phyloP scores from a whole-genome alignment of 2,113 vertebrate genomes.

The Lethenteron camtschaticum region DNA sequence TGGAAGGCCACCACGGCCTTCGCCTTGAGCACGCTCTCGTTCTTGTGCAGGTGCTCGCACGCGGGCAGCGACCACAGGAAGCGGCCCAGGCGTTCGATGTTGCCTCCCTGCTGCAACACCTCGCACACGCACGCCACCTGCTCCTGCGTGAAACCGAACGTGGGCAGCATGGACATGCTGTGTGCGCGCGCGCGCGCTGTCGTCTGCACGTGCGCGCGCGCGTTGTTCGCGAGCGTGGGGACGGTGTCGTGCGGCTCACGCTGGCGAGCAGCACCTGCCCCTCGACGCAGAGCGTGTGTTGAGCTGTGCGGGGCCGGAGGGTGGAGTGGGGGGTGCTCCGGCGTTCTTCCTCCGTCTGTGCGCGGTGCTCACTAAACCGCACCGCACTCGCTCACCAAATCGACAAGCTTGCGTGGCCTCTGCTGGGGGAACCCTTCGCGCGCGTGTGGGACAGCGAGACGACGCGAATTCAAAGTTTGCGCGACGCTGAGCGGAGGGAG shows the following conservation, averaged over 20 bases:
- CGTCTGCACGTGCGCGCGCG: neutral
- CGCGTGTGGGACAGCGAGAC: too few relatives aligned
- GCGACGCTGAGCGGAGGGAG: too few relatives aligned
- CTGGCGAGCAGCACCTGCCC: too few relatives aligned
- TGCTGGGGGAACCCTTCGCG: too few relatives aligned
- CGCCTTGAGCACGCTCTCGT: conserved; percentile 27
- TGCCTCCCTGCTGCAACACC: conserved; percentile 19
- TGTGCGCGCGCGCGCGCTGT: neutral
- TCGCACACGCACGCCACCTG: conserved; percentile 27
- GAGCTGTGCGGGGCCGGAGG: too few relatives aligned
- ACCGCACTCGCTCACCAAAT: too few relatives aligned
- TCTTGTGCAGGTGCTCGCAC: conserved; percentile 10
- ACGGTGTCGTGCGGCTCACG: neutral
- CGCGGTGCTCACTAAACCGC: too few relatives aligned
- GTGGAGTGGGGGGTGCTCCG: too few relatives aligned
- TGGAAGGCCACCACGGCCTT: conserved; percentile 24
- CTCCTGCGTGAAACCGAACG: conserved; percentile 24
- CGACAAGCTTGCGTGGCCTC: too few relatives aligned
- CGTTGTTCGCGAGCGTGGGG: neutral
- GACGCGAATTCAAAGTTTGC: too few relatives aligned
- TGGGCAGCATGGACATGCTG: neutral
- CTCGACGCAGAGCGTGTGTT: too few relatives aligned
- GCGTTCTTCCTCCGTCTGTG: too few relatives aligned
- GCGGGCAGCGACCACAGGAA: conserved; percentile 22
- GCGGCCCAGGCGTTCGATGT: conserved; percentile 19